These are phyloP conservation scores for Phrynosoma platyrhinos DNA, from an alignment of 2,113 vertebrate genomes.

Conservation along the genomic window DNA sequence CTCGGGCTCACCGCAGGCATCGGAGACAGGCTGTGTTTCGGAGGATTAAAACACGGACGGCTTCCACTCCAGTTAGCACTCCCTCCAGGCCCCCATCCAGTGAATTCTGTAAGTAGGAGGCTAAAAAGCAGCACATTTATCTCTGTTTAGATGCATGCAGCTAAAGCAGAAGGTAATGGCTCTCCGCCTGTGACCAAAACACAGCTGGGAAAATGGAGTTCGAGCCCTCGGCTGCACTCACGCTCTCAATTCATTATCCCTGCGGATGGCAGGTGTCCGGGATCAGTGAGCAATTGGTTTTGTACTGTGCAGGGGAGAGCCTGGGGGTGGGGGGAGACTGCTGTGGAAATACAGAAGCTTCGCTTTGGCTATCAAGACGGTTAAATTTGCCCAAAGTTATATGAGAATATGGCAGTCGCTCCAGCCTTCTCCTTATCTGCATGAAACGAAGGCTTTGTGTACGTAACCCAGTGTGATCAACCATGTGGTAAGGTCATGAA, in stretches of 20 bases:
- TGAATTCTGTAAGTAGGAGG: conserved; percentile 90
- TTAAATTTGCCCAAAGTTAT: accelerated
- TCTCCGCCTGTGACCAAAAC: conserved; percentile 9
- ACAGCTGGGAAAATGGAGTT: conserved; percentile 34
- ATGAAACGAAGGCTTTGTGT: not conserved
- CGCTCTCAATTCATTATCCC: not conserved
- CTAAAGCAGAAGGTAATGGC: not conserved
- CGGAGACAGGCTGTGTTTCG: conserved; percentile 97
- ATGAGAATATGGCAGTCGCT: not conserved
- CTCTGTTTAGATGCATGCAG: conserved; percentile 41
- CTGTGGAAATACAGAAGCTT: not conserved
- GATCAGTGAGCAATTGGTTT: conserved; percentile 41
- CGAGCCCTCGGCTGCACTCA: conserved; percentile 25
- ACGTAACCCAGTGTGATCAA: not conserved
- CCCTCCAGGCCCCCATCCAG: conserved; percentile 96
- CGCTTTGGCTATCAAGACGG: conserved; percentile 24
- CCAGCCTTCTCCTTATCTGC: not conserved
- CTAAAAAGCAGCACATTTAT: conserved; percentile 24
- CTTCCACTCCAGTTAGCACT: conserved; percentile 95
- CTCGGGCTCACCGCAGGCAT: conserved; percentile 95
- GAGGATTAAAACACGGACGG: conserved; percentile 97
- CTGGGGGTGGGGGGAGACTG: not conserved
- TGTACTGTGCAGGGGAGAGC: not conserved
- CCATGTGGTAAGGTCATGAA: not conserved
- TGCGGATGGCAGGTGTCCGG: conserved; percentile 41